Percentiles rank a stretch among this genome's conserved stretches.
These are phyloP conservation scores for Trisateles emortualis DNA, from an alignment of 2,888 invertebrate genomes.

Conservation along the genomic window DNA sequence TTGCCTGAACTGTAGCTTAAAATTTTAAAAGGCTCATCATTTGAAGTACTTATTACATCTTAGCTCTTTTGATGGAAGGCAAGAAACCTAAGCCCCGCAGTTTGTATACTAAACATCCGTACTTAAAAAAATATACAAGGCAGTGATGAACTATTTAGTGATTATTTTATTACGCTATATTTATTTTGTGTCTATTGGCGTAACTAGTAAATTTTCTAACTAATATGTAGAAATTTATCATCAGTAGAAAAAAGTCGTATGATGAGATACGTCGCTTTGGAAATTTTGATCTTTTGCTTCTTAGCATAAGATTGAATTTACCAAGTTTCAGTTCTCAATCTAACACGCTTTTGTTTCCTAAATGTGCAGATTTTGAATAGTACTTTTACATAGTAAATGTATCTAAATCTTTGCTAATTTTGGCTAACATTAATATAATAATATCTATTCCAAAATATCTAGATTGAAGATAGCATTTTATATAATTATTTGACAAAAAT, in stretches of 20 bases:
- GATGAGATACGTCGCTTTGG: neutral
- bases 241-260: neutral
- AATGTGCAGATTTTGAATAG: neutral
- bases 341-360: neutral
- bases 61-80: too few species aligned
- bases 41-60: conserved; percentile 48
- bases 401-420: neutral
- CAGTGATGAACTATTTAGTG: conserved; percentile 29
- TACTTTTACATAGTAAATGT: neutral
- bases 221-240: neutral
- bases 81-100: too few species aligned
- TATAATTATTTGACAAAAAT: too few species aligned
- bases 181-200: conserved; percentile 23
- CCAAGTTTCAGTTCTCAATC: neutral
- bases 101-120: too few species aligned
- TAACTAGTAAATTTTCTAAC: conserved; percentile 18
- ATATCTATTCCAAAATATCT: too few species aligned
- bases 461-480: too few species aligned
- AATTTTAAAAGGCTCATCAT: neutral
- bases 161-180: conserved; percentile 13
- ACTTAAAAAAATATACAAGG: conserved; percentile 37
- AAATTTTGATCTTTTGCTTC: neutral
- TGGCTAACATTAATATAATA: neutral
- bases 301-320: neutral
- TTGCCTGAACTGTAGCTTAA: too few species aligned